Evolutionary conservation across 2,113 vertebrate species (phyloP).

Genomic region (Aegotheles bennettii): DNA sequence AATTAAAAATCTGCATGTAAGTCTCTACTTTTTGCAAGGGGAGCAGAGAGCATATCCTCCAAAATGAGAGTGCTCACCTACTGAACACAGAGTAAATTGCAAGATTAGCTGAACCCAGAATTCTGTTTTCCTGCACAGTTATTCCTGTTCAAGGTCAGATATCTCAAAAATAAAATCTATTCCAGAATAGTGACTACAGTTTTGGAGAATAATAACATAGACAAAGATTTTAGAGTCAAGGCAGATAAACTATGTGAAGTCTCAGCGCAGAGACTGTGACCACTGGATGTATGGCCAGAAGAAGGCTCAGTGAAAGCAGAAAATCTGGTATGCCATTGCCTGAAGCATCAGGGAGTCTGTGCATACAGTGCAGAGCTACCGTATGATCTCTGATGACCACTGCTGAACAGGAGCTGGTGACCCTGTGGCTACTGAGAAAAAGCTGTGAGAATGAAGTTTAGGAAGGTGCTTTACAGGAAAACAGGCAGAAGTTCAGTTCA

Average conservation of each 20-base stretch:
- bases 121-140: background rate
- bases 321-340: background rate
- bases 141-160: background rate
- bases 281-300: background rate
- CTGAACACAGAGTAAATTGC: background rate
- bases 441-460: background rate
- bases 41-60: background rate
- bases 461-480: background rate
- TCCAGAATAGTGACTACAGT: background rate
- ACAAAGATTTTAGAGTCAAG: background rate
- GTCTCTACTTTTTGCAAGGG: background rate
- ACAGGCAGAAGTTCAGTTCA: background rate
- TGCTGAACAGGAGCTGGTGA: background rate
- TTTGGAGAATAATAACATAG: background rate
- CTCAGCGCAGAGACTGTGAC: background rate
- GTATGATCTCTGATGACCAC: fast-evolving
- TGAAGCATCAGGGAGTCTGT: background rate
- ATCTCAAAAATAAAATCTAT: background rate
- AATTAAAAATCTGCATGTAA: background rate
- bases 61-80: background rate
- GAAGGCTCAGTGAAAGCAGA: background rate
- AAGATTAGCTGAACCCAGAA: background rate
- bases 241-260: background rate
- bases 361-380: background rate
- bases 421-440: background rate